phyloP scores from a whole-genome alignment of 2,113 vertebrate species.

The Channa maculata region DNA sequence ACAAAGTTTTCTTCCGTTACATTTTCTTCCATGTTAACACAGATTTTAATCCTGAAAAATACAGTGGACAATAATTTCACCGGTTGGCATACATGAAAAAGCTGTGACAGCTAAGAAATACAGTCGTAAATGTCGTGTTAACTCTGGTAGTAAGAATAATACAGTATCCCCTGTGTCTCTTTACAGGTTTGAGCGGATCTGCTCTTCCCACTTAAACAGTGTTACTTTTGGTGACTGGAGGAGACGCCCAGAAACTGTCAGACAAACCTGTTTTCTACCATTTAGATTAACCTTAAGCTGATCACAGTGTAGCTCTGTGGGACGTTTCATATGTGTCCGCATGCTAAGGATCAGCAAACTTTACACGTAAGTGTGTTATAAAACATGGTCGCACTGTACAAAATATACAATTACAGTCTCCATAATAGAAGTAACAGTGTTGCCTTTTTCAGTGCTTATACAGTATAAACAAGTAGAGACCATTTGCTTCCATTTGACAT shows the following conservation, averaged over 20 bases:
- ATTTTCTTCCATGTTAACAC: constrained; percentile 12
- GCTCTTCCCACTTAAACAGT: constrained; percentile 46
- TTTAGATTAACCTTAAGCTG: constrained; percentile 29
- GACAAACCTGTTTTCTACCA: constrained; percentile 67
- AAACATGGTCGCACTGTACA: constrained; percentile 42
- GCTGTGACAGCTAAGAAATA: constrained; percentile 9
- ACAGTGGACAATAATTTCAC: constrained; percentile 25
- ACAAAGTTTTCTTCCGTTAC: background rate
- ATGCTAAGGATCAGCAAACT: constrained; percentile 26
- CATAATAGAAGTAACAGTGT: constrained; percentile 6
- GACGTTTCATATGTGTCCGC: constrained; percentile 35
- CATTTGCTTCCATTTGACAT: constrained; percentile 13
- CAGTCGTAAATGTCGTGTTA: background rate
- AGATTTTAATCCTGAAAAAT: constrained; percentile 26
- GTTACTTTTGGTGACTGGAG: background rate
- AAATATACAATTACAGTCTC: constrained; percentile 40
- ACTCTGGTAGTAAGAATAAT: constrained; percentile 11
- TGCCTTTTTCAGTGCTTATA: constrained; percentile 14
- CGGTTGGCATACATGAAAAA: constrained; percentile 32
- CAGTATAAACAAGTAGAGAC: constrained; percentile 25
- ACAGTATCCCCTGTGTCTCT: background rate
- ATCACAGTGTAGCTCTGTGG: constrained; percentile 11
- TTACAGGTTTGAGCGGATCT: constrained; percentile 59
- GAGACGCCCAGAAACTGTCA: constrained; percentile 27
- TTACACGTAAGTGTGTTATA: constrained; percentile 17